These are phyloP conservation scores for Fistularia tabacaria DNA, from an alignment of 2,797 vertebrate genomes.

Conservation along the genomic window DNA sequence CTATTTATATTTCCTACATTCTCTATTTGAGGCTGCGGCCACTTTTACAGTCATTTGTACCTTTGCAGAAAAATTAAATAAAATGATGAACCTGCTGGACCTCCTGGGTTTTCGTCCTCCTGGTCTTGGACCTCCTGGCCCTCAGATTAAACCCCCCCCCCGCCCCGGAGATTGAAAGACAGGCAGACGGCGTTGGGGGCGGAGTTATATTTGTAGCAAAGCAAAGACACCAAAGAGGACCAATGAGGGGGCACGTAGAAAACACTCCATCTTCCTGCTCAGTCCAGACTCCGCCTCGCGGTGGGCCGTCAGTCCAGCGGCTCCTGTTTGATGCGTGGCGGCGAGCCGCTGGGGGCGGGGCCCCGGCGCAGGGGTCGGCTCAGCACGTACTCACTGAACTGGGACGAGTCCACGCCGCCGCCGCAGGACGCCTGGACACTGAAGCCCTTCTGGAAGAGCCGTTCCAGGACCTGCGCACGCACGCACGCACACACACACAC, in stretches of 20 bases:
- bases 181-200: too few relatives aligned
- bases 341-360: slow-evolving; percentile 69
- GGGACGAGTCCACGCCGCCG: slow-evolving; percentile 87
- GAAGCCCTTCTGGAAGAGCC: slow-evolving; percentile 88
- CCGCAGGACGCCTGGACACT: slow-evolving; percentile 82
- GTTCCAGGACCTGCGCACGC: slow-evolving; percentile 83
- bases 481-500: neutral
- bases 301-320: slow-evolving; percentile 79
- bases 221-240: too few relatives aligned
- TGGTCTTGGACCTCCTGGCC: too few relatives aligned
- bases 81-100: slow-evolving; percentile 33
- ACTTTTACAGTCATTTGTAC: slow-evolving; percentile 76
- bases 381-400: slow-evolving; percentile 90
- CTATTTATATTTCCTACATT: slow-evolving; percentile 80
- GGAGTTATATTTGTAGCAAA: too few relatives aligned
- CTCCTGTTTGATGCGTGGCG: slow-evolving; percentile 90
- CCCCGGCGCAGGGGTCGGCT: slow-evolving; percentile 78
- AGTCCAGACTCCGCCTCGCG: neutral
- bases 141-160: too few relatives aligned
- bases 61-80: slow-evolving; percentile 71
- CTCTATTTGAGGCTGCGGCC: slow-evolving; percentile 69
- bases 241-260: too few relatives aligned
- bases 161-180: too few relatives aligned
- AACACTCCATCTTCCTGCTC: too few relatives aligned
- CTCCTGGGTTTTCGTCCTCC: too few relatives aligned